These are phyloP conservation scores for Drosophila phalerata DNA, from an alignment of 2,888 invertebrate genomes.

Conservation along the genomic window DNA sequence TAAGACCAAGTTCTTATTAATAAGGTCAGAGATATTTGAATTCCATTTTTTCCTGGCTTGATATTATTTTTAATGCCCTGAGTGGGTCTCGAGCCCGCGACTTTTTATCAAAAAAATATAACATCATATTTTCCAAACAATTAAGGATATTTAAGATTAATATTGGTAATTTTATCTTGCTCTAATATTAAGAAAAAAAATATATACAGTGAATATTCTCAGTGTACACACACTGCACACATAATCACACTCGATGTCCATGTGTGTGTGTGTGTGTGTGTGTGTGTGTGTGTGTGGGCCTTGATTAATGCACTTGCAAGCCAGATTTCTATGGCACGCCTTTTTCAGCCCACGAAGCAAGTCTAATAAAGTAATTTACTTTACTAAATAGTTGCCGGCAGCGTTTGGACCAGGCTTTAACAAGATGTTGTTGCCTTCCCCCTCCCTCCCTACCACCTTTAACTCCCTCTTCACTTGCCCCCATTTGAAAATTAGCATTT, in stretches of 20 bases:
- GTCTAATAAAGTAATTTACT: constrained; percentile 79
- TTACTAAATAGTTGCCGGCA: constrained; percentile 77
- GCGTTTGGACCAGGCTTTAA: constrained; percentile 58
- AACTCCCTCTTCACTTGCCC: constrained; percentile 19
- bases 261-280: constrained; percentile 36
- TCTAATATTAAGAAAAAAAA: too few relatives aligned
- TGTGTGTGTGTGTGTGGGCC: constrained; percentile 62
- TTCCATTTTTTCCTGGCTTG: too few relatives aligned
- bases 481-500: constrained; percentile 78
- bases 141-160: too few relatives aligned
- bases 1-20: too few relatives aligned
- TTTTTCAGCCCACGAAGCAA: constrained; percentile 54
- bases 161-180: too few relatives aligned
- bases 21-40: too few relatives aligned
- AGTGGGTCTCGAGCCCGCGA: too few relatives aligned
- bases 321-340: constrained; percentile 46
- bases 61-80: too few relatives aligned
- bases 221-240: constrained; percentile 9
- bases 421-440: constrained; percentile 53
- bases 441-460: constrained; percentile 1
- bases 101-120: too few relatives aligned
- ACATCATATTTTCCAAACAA: too few relatives aligned
- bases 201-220: constrained; percentile 33
- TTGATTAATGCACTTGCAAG: constrained; percentile 79
- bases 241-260: constrained; percentile 12